Conservation (phyloP, 2,888 invertebrate species). For the Drosophila greeni region DNA sequence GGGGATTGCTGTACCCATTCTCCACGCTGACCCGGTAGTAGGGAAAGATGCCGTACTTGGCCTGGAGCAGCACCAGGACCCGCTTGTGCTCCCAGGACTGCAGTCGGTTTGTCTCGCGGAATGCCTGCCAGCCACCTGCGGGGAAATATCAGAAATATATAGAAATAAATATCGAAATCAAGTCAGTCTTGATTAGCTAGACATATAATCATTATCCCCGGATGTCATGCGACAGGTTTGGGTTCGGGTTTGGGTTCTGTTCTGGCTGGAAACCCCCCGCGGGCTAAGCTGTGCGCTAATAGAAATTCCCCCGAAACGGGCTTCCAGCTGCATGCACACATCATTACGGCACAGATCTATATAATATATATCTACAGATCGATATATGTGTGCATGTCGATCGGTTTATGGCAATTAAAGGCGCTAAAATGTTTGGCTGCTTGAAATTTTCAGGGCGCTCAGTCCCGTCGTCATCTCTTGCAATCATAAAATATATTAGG, state of each 20-base stretch:
- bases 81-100: slow-evolving; percentile 75
- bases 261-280: slow-evolving; percentile 19
- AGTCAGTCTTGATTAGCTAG: background rate
- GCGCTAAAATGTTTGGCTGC: slow-evolving; percentile 67
- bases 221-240: slow-evolving; percentile 33
- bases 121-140: slow-evolving; percentile 77
- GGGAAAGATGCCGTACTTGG: slow-evolving; percentile 76
- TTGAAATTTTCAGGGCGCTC: slow-evolving; percentile 54
- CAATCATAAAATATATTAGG: slow-evolving; percentile 28
- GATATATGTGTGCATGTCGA: slow-evolving; percentile 16
- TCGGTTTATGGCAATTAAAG: slow-evolving; percentile 57
- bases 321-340: slow-evolving; percentile 41
- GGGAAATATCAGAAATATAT: no score
- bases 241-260: no score
- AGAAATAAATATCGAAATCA: background rate
- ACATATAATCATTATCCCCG: background rate
- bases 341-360: slow-evolving; percentile 28
- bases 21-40: slow-evolving; percentile 77
- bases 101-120: slow-evolving; percentile 68
- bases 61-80: slow-evolving; percentile 74
- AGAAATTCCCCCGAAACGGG: slow-evolving; percentile 22
- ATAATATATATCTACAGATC: no score
- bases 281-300: slow-evolving; percentile 12
- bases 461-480: slow-evolving; percentile 22
- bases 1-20: slow-evolving; percentile 75